Base-by-base conservation (phyloP, 2,113 vertebrate genomes). In the Narcine bancroftii region DNA sequence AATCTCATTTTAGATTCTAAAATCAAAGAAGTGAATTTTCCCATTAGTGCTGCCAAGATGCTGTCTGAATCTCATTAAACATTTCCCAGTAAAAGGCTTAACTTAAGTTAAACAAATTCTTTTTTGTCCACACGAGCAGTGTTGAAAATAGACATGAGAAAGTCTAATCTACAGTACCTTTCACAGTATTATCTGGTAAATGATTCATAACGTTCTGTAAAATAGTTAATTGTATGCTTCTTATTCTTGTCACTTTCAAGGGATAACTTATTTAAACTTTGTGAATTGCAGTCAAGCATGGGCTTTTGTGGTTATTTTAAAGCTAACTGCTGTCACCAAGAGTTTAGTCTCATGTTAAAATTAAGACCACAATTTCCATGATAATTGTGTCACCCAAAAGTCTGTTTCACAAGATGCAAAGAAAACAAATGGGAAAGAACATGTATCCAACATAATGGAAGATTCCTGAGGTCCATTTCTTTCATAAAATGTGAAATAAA, bases 161-260 rank as follows among this genome's bases (percentile, higher is more conserved):
- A 91, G 89, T 42, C 60, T 91, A 42, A 89, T 15, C 47, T 56
- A 56, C n/a, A n/a, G n/a, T n/a, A n/a, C n/a, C 10, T 83, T 83
- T 83, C 53, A 39, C 36, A 42, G 21, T 89, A 29, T 89, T 19
- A 42, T 33, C 56, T 39, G 10, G 2, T 1, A 50, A 39, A 42
- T 63, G 39, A 42, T 69, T 91, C 39, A 26, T 69, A 33, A 9
- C 21, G 24, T 47, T 9, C 89, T 47, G 42, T 29, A 17, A 91
- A 69, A 91, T 71, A 91, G 11, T 42, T 69, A 69, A 13, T 6
- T 47, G 89, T 36, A 69, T 47, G 6, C 2, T 13, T 65, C 60
- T 63, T 56, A 21, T 66, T 42, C n/a, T 42, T 66, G 19, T 66
- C n/a, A 89, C 60, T 39, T 89, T 91, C 36, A 91, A 69, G 60